Conservation (phyloP, 2,113 vertebrate genomes). For the Caretta caretta region DNA sequence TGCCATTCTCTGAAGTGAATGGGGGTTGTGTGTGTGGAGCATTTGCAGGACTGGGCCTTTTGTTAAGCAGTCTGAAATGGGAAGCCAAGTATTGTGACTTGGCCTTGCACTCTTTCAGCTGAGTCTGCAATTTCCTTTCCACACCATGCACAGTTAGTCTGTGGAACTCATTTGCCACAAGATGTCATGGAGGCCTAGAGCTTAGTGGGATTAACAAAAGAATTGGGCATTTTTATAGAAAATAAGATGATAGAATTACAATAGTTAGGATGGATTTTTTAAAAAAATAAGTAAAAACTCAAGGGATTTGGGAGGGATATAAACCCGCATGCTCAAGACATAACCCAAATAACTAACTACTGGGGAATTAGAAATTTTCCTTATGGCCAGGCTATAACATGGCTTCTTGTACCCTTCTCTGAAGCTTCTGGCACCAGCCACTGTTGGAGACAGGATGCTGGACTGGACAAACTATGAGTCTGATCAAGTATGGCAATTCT, state of each 20-base stretch:
- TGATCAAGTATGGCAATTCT: not conserved
- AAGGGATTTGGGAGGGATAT: not conserved
- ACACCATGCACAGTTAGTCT: not conserved
- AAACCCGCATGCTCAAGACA: not conserved
- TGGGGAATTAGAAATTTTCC: not conserved
- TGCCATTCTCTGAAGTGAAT: not conserved
- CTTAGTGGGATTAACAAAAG: not conserved
- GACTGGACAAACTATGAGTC: not conserved
- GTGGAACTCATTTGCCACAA: not conserved
- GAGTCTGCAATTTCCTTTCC: not conserved
- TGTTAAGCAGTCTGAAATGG: not conserved
- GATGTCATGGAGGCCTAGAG: not conserved
- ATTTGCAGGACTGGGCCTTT: not conserved
- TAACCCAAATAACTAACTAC: not conserved
- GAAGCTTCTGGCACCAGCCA: not conserved
- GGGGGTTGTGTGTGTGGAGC: not conserved
- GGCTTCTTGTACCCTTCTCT: not conserved
- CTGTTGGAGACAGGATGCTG: not conserved
- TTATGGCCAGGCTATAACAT: not conserved
- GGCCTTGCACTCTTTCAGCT: not conserved
- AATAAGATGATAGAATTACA: not conserved
- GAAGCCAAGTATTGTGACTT: not conserved
- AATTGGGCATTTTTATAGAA: not conserved
- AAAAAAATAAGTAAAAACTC: not conserved
- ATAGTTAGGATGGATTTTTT: not conserved